Conservation (phyloP, 2,113 vertebrate genomes). For the Eclectus roratus region DNA sequence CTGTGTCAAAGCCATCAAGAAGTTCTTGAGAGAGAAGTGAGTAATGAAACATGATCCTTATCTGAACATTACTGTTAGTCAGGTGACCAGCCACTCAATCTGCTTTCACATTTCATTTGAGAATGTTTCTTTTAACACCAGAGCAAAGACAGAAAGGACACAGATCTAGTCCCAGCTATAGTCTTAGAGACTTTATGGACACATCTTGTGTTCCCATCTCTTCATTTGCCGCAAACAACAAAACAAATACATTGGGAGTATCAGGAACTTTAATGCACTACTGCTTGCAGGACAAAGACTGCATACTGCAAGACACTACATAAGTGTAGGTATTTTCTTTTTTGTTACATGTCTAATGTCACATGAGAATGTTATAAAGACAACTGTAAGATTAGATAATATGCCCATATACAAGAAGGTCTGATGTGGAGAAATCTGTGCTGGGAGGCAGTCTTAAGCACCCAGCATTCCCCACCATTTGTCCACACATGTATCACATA, state of each 20-base stretch:
- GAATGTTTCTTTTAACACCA: background rate
- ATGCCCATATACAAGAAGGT: background rate
- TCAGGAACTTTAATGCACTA: background rate
- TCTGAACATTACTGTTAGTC: background rate
- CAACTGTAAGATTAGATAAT: background rate
- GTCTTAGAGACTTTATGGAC: background rate
- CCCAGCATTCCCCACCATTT: background rate
- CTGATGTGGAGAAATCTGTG: background rate
- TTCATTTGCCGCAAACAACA: background rate
- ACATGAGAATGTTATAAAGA: background rate
- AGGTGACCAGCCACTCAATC: background rate
- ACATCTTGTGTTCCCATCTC: background rate
- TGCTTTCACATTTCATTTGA: background rate
- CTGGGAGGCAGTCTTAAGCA: background rate
- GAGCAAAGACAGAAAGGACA: background rate
- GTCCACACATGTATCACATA: accelerated
- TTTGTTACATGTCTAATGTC: background rate
- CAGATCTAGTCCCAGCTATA: background rate
- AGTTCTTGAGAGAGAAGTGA: background rate
- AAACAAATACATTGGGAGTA: background rate
- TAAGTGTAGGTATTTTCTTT: background rate
- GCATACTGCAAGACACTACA: background rate
- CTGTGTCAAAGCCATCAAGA: background rate
- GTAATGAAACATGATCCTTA: background rate
- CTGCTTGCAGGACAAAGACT: background rate